Conservation (phyloP, 2,888 invertebrate species). For the Patella pellucida region DNA sequence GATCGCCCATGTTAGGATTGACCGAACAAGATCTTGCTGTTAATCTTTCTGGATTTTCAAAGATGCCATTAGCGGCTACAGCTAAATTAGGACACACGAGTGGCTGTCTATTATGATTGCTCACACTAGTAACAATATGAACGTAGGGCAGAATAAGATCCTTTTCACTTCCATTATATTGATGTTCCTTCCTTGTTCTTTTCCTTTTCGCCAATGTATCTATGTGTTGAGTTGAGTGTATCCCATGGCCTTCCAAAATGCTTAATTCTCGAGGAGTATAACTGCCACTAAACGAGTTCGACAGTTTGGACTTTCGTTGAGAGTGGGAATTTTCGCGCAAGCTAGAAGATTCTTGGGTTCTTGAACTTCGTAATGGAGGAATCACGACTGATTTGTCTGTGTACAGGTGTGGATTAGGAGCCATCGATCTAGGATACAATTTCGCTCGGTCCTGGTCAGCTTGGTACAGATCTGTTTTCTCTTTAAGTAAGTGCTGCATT, state of each 20-base stretch:
- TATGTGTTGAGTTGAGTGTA: too few relatives aligned
- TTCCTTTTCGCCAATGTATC: too few relatives aligned
- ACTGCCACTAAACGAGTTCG: not conserved
- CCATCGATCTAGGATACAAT: not conserved
- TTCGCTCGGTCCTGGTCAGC: not conserved
- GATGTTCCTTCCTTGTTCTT: too few relatives aligned
- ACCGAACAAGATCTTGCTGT: too few relatives aligned
- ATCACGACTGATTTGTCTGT: not conserved
- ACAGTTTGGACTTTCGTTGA: not conserved
- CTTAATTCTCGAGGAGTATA: not conserved
- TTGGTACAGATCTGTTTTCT: not conserved
- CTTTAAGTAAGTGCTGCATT: not conserved
- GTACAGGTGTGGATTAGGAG: too few relatives aligned
- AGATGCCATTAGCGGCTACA: not conserved
- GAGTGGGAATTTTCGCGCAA: not conserved
- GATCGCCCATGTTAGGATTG: too few relatives aligned
- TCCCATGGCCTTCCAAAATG: not conserved
- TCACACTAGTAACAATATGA: too few relatives aligned
- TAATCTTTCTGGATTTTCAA: not conserved
- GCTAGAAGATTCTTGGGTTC: not conserved
- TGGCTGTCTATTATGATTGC: not conserved
- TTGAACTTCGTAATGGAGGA: not conserved
- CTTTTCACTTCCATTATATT: too few relatives aligned
- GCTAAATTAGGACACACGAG: not conserved
- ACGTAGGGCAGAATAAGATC: too few relatives aligned